Evolutionary conservation across 2,888 invertebrate genomes (phyloP).

Genomic region (Agonopterix arenella): DNA sequence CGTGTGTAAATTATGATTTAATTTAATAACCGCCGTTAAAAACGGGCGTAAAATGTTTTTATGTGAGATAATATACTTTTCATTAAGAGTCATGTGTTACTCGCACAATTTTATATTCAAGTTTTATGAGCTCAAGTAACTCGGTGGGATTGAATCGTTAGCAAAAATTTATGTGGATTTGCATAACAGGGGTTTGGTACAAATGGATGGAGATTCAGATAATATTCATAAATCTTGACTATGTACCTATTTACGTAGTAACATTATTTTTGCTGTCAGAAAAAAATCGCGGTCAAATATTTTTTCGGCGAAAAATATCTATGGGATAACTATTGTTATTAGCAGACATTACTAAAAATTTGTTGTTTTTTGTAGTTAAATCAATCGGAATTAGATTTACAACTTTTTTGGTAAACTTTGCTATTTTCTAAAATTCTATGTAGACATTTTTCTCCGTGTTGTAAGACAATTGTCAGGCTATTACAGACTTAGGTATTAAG

Average conservation of each 20-base stretch:
- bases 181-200: conserved; percentile 13
- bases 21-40: conserved; percentile 67
- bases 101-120: conserved; percentile 52
- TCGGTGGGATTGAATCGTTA: conserved; percentile 41
- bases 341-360: too few species aligned
- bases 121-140: conserved; percentile 47
- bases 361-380: too few species aligned
- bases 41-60: conserved; percentile 68
- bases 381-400: too few species aligned
- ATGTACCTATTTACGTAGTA: background rate
- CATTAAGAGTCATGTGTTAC: conserved; percentile 64
- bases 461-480: too few species aligned
- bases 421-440: too few species aligned
- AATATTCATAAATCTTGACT: background rate
- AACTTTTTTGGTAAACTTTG: too few species aligned
- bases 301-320: too few species aligned
- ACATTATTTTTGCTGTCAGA: background rate
- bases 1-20: conserved; percentile 72
- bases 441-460: too few species aligned
- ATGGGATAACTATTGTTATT: too few species aligned
- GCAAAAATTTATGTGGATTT: conserved; percentile 32
- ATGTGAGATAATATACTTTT: conserved; percentile 70
- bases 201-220: conserved; percentile 5
- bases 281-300: too few species aligned
- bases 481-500: too few species aligned